Percentiles rank a stretch among this genome's conserved stretches.
Evolutionary conservation across 1,140 invertebrate species (phyloP).

Genomic region (Ctenoplectra terminalis): DNA sequence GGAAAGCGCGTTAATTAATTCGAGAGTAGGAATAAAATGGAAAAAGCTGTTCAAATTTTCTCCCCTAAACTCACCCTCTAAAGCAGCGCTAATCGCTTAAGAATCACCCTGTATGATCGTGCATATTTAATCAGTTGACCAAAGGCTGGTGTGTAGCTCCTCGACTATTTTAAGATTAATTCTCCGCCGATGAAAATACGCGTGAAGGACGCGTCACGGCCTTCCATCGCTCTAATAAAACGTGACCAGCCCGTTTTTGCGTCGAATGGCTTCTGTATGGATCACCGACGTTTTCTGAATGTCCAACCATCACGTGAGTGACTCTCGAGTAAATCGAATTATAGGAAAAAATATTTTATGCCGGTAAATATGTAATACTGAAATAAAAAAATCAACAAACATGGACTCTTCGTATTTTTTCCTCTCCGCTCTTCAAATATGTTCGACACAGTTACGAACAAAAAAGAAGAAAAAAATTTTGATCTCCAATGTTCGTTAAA

Average conservation of each 20-base stretch:
- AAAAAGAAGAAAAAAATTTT: not conserved
- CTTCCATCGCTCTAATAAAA: conserved; percentile 48
- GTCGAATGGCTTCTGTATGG: not conserved
- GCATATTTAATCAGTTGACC: conserved; percentile 21
- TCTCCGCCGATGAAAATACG: conserved; percentile 52
- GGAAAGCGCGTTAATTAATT: too few relatives aligned
- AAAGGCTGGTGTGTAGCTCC: conserved; percentile 16
- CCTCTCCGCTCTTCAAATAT: too few relatives aligned
- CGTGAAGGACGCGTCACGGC: conserved; percentile 49
- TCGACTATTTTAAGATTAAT: conserved; percentile 52
- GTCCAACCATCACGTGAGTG: not conserved
- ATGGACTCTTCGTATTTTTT: too few relatives aligned
- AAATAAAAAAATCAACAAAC: too few relatives aligned
- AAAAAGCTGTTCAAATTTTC: too few relatives aligned
- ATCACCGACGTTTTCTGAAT: not conserved
- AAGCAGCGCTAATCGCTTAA: conserved; percentile 2
- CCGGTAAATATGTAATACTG: too few relatives aligned
- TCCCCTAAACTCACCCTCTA: not conserved
- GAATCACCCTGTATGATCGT: conserved; percentile 3
- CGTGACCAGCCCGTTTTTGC: conserved; percentile 9
- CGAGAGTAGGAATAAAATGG: too few relatives aligned
- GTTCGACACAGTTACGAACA: too few relatives aligned
- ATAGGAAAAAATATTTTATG: not conserved
- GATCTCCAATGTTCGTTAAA: too few relatives aligned
- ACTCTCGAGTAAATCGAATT: not conserved